These are phyloP conservation scores for Spodoptera litura DNA, from an alignment of 1,140 invertebrate genomes.

Conservation along the genomic window DNA sequence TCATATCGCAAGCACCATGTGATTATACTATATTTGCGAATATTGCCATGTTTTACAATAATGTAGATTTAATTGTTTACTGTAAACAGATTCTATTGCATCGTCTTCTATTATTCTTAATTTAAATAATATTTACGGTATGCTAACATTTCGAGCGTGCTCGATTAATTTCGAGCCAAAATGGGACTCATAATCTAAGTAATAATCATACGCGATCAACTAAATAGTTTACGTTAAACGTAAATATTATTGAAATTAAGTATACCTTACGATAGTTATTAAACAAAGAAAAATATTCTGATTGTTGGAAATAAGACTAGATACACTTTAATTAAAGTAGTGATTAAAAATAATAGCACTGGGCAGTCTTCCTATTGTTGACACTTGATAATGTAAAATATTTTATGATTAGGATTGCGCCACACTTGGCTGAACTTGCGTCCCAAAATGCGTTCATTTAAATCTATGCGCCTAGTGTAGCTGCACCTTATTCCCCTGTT, in stretches of 20 bases:
- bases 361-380: constrained; percentile 28
- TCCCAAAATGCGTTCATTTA: too few species aligned
- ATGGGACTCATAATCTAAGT: too few species aligned
- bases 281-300: neutral
- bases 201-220: too few species aligned
- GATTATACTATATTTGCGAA: constrained; percentile 5
- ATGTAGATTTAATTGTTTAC: constrained; percentile 3
- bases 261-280: too few species aligned
- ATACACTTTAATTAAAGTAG: constrained; percentile 24
- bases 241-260: too few species aligned
- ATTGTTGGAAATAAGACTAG: constrained; percentile 23
- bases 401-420: neutral
- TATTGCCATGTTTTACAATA: constrained; percentile 6
- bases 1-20: constrained; percentile 20
- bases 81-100: constrained; percentile 33
- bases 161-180: too few species aligned
- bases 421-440: neutral
- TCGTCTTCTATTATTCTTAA: neutral
- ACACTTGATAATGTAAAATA: constrained; percentile 20
- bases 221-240: too few species aligned
- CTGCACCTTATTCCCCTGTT: neutral
- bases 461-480: neutral
- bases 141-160: too few species aligned
- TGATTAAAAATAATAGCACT: constrained; percentile 18
- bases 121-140: too few species aligned